phyloP scores from a whole-genome alignment of 2,888 invertebrate genomes.

The Encarsia formosa region DNA sequence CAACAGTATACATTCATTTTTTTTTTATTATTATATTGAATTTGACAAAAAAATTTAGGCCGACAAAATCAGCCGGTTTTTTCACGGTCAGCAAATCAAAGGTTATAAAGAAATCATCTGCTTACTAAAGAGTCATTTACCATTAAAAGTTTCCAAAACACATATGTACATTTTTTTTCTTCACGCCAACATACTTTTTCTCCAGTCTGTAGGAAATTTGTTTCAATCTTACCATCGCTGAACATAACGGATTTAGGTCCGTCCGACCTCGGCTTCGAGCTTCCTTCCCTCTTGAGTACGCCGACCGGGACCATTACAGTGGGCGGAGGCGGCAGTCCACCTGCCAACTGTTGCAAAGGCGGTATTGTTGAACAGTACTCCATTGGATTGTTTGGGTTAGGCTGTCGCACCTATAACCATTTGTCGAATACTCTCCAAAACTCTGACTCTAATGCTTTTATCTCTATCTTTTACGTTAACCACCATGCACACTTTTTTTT shows the following conservation, averaged over 20 bases:
- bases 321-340: constrained; percentile 56
- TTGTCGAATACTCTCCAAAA: constrained; percentile 50
- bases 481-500: constrained; percentile 13
- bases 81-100: no score
- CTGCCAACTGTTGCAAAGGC: constrained; percentile 68
- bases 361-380: constrained; percentile 83
- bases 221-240: constrained; percentile 66
- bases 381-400: constrained; percentile 82
- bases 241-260: constrained; percentile 77
- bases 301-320: constrained; percentile 84
- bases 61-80: no score
- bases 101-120: no score
- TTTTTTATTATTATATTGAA: no score
- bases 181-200: no score
- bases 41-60: no score
- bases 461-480: constrained; percentile 3
- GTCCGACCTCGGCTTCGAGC: constrained; percentile 50
- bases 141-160: no score
- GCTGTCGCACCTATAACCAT: constrained; percentile 56
- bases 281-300: constrained; percentile 70
- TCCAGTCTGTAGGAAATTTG: no score
- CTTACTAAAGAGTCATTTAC: no score
- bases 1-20: no score
- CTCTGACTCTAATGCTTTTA: constrained; percentile 25
- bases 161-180: no score